Percentiles rank a stretch among this genome's conserved stretches.
Evolutionary conservation across 2,797 vertebrate genomes (phyloP).

Genomic region (Mallotus villosus): DNA sequence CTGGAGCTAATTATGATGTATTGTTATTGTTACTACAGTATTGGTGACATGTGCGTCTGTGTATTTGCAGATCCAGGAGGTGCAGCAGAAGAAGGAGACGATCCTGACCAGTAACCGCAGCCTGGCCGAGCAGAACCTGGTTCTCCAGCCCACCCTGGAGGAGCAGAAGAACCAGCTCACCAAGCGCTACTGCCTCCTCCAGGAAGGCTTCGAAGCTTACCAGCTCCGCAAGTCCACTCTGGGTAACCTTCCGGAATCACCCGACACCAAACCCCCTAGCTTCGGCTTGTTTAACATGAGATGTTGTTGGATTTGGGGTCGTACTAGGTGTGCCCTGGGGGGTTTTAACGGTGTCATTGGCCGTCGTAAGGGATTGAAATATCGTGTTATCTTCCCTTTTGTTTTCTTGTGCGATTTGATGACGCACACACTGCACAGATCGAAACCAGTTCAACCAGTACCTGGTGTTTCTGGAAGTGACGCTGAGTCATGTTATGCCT

Average conservation of each 20-base stretch:
- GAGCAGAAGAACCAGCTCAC: slow-evolving; percentile 84
- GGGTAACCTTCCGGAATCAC: slow-evolving; percentile 72
- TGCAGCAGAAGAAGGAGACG: slow-evolving; percentile 91
- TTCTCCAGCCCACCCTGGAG: slow-evolving; percentile 89
- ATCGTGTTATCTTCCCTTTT: background rate
- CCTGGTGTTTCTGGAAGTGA: background rate
- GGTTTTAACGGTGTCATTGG: background rate
- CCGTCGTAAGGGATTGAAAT: background rate
- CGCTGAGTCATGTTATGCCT: background rate
- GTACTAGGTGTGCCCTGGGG: slow-evolving; percentile 15
- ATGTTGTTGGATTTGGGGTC: slow-evolving; percentile 31
- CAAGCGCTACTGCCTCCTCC: slow-evolving; percentile 83
- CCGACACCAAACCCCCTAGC: background rate
- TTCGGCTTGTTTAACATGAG: background rate
- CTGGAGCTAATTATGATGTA: too few species aligned
- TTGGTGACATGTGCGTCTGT: background rate
- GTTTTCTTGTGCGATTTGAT: background rate
- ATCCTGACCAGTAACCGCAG: slow-evolving; percentile 88
- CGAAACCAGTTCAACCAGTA: background rate
- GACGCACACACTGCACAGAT: background rate
- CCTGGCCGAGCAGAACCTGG: slow-evolving; percentile 90
- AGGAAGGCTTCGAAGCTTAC: slow-evolving; percentile 86
- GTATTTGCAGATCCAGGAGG: slow-evolving; percentile 80
- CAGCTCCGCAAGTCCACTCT: slow-evolving; percentile 93
- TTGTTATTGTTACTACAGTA: background rate